These are phyloP conservation scores for Amphipyra tragopoginis DNA, from an alignment of 2,888 invertebrate species.

Conservation along the genomic window DNA sequence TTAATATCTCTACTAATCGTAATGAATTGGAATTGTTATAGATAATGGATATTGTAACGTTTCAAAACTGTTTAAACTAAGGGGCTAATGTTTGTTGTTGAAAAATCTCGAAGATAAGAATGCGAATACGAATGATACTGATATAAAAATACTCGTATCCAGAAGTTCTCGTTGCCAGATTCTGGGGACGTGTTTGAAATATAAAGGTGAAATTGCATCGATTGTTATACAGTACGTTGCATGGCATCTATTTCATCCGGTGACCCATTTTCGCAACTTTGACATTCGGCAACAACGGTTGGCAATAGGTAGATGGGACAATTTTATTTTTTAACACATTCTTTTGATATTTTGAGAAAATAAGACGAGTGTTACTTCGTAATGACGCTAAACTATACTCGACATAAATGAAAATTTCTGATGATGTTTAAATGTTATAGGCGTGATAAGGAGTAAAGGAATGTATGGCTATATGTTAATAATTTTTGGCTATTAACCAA, in stretches of 20 bases:
- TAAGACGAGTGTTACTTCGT: conserved; percentile 32
- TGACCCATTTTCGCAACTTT: conserved; percentile 86
- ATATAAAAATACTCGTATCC: conserved; percentile 51
- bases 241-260: conserved; percentile 71
- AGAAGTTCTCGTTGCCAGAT: conserved; percentile 36
- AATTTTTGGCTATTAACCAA: conserved; percentile 52
- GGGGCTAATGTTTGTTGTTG: conserved; percentile 22
- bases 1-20: conserved; percentile 37
- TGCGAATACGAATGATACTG: conserved; percentile 36
- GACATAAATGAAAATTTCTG: background rate
- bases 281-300: conserved; percentile 79
- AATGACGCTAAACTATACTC: conserved; percentile 7
- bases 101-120: conserved; percentile 33
- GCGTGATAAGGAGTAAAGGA: background rate
- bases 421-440: conserved; percentile 3
- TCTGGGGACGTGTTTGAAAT: conserved; percentile 41
- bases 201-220: conserved; percentile 73
- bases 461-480: conserved; percentile 17
- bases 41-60: conserved; percentile 30
- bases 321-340: conserved; percentile 50
- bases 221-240: conserved; percentile 74
- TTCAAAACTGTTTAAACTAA: conserved; percentile 24
- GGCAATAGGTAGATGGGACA: conserved; percentile 78
- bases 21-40: conserved; percentile 42
- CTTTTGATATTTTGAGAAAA: conserved; percentile 69